A percentile compares a stretch with the other conserved stretches of the same genome.
Conservation (phyloP, 2,113 vertebrate genomes). For the Charina bottae region DNA sequence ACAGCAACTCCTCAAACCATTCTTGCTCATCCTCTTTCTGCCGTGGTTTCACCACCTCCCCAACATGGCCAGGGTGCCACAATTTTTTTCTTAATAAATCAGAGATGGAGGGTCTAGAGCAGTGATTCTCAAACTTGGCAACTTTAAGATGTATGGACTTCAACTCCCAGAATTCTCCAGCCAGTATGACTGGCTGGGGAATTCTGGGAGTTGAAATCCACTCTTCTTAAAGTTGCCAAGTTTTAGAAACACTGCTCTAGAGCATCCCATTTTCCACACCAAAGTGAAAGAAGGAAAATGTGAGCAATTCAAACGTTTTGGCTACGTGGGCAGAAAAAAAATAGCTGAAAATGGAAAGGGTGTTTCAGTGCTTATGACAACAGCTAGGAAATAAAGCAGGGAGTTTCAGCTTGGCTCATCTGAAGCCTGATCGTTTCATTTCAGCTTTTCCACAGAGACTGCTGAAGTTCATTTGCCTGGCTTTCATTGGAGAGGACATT, state of each 20-base stretch:
- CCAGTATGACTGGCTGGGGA: background rate
- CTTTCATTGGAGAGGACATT: background rate
- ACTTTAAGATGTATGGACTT: too few relatives aligned
- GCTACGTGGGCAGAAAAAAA: background rate
- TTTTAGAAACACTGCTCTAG: background rate
- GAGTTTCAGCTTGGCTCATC: background rate
- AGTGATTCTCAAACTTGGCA: background rate
- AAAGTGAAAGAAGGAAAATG: background rate
- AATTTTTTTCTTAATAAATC: background rate
- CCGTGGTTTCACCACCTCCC: background rate
- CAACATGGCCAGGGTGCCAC: background rate
- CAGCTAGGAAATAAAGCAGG: background rate
- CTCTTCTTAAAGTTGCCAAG: background rate
- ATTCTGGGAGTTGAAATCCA: background rate
- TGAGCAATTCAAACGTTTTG: background rate
- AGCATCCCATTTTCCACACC: background rate
- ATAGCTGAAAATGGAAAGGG: constrained; percentile 1
- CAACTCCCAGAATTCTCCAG: too few relatives aligned
- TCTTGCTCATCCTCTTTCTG: background rate
- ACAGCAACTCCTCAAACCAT: background rate
- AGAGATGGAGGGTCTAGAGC: background rate
- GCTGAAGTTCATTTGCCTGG: background rate
- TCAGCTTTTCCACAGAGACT: background rate
- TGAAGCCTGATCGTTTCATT: background rate
- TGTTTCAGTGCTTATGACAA: background rate